A percentile compares a stretch with the other conserved stretches of the same genome.
phyloP scores from a whole-genome alignment of 2,888 invertebrate species.

The Abscondita cerata region DNA sequence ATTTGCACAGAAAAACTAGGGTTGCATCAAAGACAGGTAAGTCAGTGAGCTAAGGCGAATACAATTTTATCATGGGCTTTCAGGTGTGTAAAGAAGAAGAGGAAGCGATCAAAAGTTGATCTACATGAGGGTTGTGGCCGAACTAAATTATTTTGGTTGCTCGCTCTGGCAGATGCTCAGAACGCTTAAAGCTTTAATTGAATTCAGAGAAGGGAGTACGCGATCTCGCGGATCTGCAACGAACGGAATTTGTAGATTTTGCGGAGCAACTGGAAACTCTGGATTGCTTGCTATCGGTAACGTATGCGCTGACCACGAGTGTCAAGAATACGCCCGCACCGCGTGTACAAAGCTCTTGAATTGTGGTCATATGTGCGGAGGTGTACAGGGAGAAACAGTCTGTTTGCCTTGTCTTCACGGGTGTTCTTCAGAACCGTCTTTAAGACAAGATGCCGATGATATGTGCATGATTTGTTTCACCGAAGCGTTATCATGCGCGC shows the following conservation, averaged over 20 bases:
- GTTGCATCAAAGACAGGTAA: constrained; percentile 79
- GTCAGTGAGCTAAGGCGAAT: no score
- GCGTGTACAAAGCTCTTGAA: constrained; percentile 83
- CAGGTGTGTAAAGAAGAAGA: constrained; percentile 95
- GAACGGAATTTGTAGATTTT: constrained; percentile 86
- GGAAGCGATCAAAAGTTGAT: constrained; percentile 93
- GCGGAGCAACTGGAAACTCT: constrained; percentile 82
- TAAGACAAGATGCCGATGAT: constrained; percentile 97
- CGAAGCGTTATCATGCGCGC: constrained; percentile 94
- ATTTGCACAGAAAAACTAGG: constrained; percentile 88
- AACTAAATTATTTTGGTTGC: constrained; percentile 93
- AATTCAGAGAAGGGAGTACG: constrained; percentile 82
- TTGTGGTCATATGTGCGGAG: constrained; percentile 95
- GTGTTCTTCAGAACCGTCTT: constrained; percentile 64
- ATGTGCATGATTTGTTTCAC: constrained; percentile 99
- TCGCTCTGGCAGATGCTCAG: constrained; percentile 92
- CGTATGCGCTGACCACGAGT: constrained; percentile 92
- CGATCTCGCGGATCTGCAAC: constrained; percentile 57
- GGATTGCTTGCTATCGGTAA: constrained; percentile 91
- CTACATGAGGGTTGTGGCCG: constrained; percentile 97
- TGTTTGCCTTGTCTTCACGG: constrained; percentile 93
- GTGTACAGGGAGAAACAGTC: constrained; percentile 81
- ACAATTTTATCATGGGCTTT: no score
- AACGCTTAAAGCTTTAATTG: constrained; percentile 88
- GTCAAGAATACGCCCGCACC: constrained; percentile 82